These are phyloP conservation scores for Lucifuga dentata DNA, from an alignment of 2,113 vertebrate species.

Conservation along the genomic window DNA sequence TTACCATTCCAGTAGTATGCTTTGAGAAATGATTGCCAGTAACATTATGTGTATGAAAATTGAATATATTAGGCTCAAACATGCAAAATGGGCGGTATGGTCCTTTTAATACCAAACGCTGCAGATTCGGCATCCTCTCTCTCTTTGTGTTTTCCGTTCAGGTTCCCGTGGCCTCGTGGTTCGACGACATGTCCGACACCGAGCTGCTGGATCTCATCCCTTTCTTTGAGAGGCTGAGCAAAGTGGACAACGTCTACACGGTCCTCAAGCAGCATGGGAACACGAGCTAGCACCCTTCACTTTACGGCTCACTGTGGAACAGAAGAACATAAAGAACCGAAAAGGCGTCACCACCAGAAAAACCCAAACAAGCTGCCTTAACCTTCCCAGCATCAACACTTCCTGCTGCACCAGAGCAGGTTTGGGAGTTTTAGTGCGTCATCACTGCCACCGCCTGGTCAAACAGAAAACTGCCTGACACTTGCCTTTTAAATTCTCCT, in stretches of 20 bases:
- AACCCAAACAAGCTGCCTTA: constrained; percentile 21
- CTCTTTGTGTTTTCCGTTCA: constrained; percentile 53
- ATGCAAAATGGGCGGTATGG: no score
- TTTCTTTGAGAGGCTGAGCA: constrained; percentile 97
- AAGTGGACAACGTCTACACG: constrained; percentile 93
- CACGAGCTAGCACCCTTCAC: constrained; percentile 85
- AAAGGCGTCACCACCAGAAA: background rate
- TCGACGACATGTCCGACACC: constrained; percentile 97
- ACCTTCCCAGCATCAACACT: constrained; percentile 16
- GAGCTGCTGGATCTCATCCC: constrained; percentile 96
- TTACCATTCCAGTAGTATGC: no score
- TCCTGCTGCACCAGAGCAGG: background rate
- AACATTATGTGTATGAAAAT: no score
- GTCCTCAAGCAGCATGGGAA: constrained; percentile 94
- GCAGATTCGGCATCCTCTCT: no score
- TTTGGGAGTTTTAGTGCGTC: background rate
- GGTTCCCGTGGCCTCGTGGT: constrained; percentile 99
- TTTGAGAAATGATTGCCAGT: no score
- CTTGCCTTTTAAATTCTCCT: background rate
- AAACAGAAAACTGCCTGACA: constrained; percentile 28
- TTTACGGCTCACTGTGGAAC: constrained; percentile 36
- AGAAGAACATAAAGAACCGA: constrained; percentile 15
- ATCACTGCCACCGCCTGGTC: constrained; percentile 54
- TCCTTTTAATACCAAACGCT: no score
- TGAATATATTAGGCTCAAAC: no score